Base-by-base conservation (phyloP, 1,140 invertebrate genomes). In the Wiebesia pumilae region DNA sequence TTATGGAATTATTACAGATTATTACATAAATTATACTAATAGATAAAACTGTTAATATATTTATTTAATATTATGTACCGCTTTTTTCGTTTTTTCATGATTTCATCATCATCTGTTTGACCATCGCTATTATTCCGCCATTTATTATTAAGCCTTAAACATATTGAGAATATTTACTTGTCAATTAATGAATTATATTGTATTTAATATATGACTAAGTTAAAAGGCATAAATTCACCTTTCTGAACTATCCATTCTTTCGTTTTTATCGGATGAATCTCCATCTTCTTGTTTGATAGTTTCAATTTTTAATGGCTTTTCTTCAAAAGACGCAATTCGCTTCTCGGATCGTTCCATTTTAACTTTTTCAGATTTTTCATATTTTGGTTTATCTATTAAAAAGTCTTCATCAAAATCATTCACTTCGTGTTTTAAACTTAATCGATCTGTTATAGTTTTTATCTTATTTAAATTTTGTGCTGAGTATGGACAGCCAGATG, bases 401-500 rank as follows among this genome's bases (percentile, higher is more conserved):
- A 90, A 83, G 2, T 93, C 92, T 0, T 93, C 92, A 9, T 94
- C 93, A 19, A 90, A 92, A 62, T 94, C 92, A 38, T 90, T 91
- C 10, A 81, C 75, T 62, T 93, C 92, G 21, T 93, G 90, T 54
- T 92, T 93, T 10, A 91, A 86, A 86, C 91, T 94, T 33, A 96
- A 90, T 86, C 96, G 93, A 90, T 96, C 95, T 1, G 95, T 93
- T 9, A 94, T 67, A 12, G 92, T 89, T 47, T 93, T 92, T 35
- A 95, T 95, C 90, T 95, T 95, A 89, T 95, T 95, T 83, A 97
- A 93, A 94, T 97, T 97, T 86, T 95, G 93, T 7, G 94, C 90
- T 3, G 96, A 96, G 94, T 98, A 99, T 0, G 98, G 98, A 94
- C 98, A 99, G 40, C 97, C 96, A 89, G 96, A 96, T 33, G 96